These are phyloP conservation scores for Drosophila lutescens DNA, from an alignment of 2,888 invertebrate species.

Conservation along the genomic window DNA sequence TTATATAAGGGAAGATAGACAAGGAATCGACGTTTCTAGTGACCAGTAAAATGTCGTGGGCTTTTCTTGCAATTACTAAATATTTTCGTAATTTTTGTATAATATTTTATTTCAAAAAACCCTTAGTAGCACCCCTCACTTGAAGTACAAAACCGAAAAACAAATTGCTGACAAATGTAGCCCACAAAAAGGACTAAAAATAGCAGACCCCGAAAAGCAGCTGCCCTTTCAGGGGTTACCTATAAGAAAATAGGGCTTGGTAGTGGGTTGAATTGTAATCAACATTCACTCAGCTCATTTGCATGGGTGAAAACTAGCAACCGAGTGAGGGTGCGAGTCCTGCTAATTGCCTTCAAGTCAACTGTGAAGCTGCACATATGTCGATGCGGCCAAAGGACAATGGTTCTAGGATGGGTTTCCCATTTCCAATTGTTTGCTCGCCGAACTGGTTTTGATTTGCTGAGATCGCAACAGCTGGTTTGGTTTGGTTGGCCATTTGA, in stretches of 20 bases:
- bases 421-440: conserved; percentile 67
- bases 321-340: conserved; percentile 52
- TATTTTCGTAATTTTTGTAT: not conserved
- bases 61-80: too few species aligned
- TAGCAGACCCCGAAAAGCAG: conserved; percentile 6
- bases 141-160: not conserved
- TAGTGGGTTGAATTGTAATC: conserved; percentile 24
- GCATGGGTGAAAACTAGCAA: conserved; percentile 29
- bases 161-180: conserved; percentile 41
- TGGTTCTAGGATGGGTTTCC: conserved; percentile 16
- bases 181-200: conserved; percentile 9
- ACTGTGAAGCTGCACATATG: conserved; percentile 74
- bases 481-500: conserved; percentile 61
- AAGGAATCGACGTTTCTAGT: not conserved
- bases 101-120: not conserved
- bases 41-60: conserved; percentile 3
- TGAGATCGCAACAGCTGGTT: conserved; percentile 63
- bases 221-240: conserved; percentile 16
- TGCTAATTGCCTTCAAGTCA: conserved; percentile 60
- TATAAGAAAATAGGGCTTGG: conserved; percentile 15
- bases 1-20: conserved; percentile 4
- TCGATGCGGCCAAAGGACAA: conserved; percentile 33
- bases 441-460: conserved; percentile 63
- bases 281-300: conserved; percentile 29
- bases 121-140: not conserved